Conservation (phyloP, 2,888 invertebrate species). For the Isoperla grammatica region DNA sequence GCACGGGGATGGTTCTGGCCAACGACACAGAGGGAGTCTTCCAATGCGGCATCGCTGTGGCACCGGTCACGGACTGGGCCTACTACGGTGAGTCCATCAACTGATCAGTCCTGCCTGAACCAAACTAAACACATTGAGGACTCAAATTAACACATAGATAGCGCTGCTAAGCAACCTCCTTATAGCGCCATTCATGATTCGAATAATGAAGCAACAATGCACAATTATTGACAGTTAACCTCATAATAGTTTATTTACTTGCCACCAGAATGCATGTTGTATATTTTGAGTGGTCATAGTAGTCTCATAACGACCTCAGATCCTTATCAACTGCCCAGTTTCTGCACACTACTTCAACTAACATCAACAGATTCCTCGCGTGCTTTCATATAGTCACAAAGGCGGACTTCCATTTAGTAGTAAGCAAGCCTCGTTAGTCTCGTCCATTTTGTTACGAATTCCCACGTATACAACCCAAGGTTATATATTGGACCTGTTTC, state of each 20-base stretch:
- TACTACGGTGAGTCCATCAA: slow-evolving; percentile 92
- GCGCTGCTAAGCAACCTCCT: no score
- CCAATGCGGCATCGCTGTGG: slow-evolving; percentile 91
- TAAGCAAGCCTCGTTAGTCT: background rate
- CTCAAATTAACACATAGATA: no score
- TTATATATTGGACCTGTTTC: background rate
- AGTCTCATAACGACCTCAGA: no score
- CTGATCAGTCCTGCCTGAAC: no score
- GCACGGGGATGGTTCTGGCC: slow-evolving; percentile 80
- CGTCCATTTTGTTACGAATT: background rate
- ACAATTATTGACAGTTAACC: background rate
- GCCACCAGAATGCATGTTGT: background rate
- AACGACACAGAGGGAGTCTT: slow-evolving; percentile 67
- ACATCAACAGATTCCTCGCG: no score
- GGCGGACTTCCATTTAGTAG: no score
- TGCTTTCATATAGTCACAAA: no score
- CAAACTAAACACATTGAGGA: no score
- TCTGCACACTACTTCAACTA: background rate
- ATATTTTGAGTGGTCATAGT: background rate
- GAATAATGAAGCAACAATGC: background rate
- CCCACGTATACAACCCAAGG: background rate
- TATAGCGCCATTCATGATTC: slow-evolving; percentile 20
- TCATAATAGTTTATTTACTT: no score
- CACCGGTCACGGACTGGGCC: slow-evolving; percentile 95
- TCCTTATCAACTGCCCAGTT: background rate